Evolutionary conservation across 2,113 vertebrate species (phyloP).

Genomic region (Sphyrna mokarran): DNA sequence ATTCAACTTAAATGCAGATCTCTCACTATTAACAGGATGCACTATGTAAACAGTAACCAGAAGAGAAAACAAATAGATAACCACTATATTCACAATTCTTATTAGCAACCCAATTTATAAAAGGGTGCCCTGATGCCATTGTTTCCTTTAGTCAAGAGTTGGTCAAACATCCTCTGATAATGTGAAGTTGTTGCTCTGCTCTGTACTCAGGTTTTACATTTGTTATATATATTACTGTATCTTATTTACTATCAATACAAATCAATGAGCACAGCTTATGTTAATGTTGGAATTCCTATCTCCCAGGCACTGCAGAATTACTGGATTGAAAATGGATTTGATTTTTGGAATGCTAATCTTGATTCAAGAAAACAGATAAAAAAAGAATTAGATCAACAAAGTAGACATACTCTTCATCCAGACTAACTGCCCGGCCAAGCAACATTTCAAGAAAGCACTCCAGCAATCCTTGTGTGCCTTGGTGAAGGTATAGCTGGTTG

Average conservation of each 20-base stretch:
- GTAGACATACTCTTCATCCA: constrained; percentile 85
- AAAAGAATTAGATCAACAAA: not conserved
- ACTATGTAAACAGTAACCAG: not conserved
- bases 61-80: constrained; percentile 26
- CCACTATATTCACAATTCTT: constrained; percentile 16
- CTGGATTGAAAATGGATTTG: not conserved
- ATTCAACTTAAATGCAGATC: not conserved
- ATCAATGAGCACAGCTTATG: not conserved
- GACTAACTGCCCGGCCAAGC: constrained; percentile 71
- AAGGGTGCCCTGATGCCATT: not conserved
- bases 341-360: not conserved
- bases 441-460: constrained; percentile 91
- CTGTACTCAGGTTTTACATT: not conserved
- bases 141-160: not conserved
- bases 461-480: constrained; percentile 77
- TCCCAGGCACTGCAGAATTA: not conserved
- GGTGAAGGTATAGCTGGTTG: constrained; percentile 92
- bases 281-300: not conserved
- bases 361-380: not conserved
- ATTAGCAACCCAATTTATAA: not conserved
- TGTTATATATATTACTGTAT: not conserved
- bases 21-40: not conserved
- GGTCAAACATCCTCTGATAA: not conserved
- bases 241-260: not conserved
- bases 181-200: not conserved